phyloP scores from a whole-genome alignment of 30 jellyfish, hydroid and myxozoan genomes.

The Turritopsis dohrnii region DNA sequence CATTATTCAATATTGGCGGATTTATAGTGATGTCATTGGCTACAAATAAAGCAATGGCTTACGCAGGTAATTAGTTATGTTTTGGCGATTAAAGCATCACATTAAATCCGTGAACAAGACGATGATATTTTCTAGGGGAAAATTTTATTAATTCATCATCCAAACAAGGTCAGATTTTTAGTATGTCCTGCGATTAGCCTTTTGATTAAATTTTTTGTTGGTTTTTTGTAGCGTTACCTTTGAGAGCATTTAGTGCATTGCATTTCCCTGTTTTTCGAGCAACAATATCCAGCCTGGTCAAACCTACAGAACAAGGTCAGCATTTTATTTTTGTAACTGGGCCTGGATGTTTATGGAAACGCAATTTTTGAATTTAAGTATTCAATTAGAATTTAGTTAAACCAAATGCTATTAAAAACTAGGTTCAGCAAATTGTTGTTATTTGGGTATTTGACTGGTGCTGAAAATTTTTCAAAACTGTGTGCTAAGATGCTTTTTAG shows the following conservation, averaged over 20 bases:
- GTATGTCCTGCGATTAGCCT: neutral
- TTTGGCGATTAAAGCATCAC: neutral
- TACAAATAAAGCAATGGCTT: neutral
- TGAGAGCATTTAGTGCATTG: neutral
- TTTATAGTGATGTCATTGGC: neutral
- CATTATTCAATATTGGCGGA: slow-evolving; percentile 37
- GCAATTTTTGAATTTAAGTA: no score
- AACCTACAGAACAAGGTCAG: slow-evolving; percentile 72
- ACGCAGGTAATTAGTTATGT: neutral
- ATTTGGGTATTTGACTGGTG: no score
- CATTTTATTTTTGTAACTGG: neutral
- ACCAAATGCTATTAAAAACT: no score
- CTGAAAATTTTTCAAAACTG: no score
- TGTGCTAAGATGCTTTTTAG: no score
- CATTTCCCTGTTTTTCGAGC: slow-evolving; percentile 51
- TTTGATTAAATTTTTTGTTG: no score
- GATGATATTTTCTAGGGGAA: neutral
- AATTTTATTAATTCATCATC: no score
- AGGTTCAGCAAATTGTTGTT: no score
- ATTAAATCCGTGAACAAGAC: neutral
- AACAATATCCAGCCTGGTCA: slow-evolving; percentile 51
- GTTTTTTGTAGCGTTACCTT: neutral
- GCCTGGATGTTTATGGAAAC: no score
- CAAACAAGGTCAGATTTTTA: no score
- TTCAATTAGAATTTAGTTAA: no score